Base-by-base conservation (phyloP, 2,888 invertebrate species). In the Ophioninae sp. region DNA sequence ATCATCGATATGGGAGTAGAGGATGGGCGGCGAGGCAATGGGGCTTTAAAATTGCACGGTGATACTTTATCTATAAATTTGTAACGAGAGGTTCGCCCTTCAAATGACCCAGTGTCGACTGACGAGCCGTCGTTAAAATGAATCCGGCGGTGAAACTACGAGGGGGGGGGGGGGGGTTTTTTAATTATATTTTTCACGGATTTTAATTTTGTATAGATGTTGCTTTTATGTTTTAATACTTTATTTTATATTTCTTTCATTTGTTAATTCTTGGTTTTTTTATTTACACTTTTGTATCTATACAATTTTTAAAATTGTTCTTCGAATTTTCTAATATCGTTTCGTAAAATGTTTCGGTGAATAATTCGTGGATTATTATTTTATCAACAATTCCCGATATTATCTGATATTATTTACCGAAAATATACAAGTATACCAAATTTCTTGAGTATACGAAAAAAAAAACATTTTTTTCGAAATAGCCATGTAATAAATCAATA, bases 31-130 rank as follows among this genome's bases (percentile, higher is more conserved):
- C 30, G 30, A 1, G 30, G 30, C 2, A 30, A 3, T 30, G 30
- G 30, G 30, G 30, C 20, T 23, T 75, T 64, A 69, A 69, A 69
- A 41, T 75, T 75, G 69, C 74, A 69, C 75, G 61, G 37, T 63
- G n/a, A 13, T 69, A 51, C 17, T 51, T 2, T 51, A 51, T 51
- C 13, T 13, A 17, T 17, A 10, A 44, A 44, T 10, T 44, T 13
- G 9, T 44, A 44, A 44, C 44, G 44, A 30, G 44, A 44, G 44
- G 6, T 3, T 13, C 51, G 0, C 3, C 51, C 51, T 30, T 30
- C 30, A 30, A 30, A 30, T 30, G 30, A 30, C 51, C 51, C 51
- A 3, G 17, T 17, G 51, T 51, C 17, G 5, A 13, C 6, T 51
- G 17, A 2, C 17, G 17, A 0, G 17, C 0, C 17, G 51, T 51